These are phyloP conservation scores for Rhinogobius similis DNA, from an alignment of 2,113 vertebrate genomes.

Conservation along the genomic window DNA sequence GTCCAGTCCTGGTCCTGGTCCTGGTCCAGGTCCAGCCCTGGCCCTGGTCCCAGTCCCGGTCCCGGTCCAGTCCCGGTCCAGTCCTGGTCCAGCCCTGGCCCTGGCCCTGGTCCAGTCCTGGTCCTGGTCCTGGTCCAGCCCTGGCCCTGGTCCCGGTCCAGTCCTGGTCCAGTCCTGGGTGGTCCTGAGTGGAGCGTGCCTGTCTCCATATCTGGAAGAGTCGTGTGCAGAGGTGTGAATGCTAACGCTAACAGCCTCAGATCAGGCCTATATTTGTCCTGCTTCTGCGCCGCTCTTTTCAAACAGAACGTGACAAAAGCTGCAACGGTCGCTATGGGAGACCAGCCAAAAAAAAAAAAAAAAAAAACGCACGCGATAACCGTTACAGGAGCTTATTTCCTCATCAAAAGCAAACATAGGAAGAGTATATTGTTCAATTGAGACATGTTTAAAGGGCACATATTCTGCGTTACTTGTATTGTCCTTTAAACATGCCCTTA, in stretches of 20 bases:
- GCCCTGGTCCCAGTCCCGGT: neutral
- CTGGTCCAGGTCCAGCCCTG: too few relatives aligned
- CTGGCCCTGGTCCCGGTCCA: neutral
- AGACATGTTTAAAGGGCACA: too few relatives aligned
- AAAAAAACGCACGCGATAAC: too few relatives aligned
- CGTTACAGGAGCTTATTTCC: too few relatives aligned
- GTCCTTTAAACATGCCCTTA: too few relatives aligned
- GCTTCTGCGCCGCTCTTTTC: constrained; percentile 12
- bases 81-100: neutral
- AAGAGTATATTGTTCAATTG: too few relatives aligned
- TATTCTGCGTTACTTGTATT: too few relatives aligned
- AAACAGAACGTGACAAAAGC: constrained; percentile 3
- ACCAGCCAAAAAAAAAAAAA: neutral
- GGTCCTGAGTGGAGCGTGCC: constrained; percentile 50
- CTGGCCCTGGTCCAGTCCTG: neutral
- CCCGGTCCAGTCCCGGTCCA: neutral
- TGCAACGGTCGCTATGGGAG: neutral
- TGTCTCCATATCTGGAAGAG: constrained; percentile 67
- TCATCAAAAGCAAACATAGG: too few relatives aligned
- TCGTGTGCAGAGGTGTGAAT: constrained; percentile 44
- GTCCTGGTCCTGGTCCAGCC: constrained; percentile 55
- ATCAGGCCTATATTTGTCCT: constrained; percentile 26
- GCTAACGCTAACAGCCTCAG: constrained; percentile 27
- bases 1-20: too few relatives aligned
- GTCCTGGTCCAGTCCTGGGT: constrained; percentile 58